phyloP scores from a whole-genome alignment of 2,888 invertebrate genomes.

The Pachydiplax longipennis region DNA sequence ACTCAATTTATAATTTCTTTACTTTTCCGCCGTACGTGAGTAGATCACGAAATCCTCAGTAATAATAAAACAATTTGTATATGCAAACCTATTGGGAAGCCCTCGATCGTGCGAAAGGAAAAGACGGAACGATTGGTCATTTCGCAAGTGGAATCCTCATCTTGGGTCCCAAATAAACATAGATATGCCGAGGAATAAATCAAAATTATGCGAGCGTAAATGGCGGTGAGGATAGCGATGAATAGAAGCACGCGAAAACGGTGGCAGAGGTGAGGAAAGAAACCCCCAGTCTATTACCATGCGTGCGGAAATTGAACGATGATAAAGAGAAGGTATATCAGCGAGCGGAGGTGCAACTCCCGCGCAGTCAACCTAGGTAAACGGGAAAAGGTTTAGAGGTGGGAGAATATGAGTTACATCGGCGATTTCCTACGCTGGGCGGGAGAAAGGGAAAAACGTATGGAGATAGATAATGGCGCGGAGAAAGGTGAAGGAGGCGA shows the following conservation, averaged over 20 bases:
- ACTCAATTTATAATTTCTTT: too few relatives aligned
- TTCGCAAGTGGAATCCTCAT: too few relatives aligned
- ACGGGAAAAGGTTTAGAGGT: not conserved
- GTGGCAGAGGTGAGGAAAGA: not conserved
- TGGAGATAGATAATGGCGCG: not conserved
- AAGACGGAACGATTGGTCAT: too few relatives aligned
- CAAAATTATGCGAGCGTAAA: too few relatives aligned
- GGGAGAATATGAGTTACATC: not conserved
- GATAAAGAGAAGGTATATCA: not conserved
- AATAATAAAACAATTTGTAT: too few relatives aligned
- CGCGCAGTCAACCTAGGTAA: not conserved
- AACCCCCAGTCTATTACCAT: not conserved
- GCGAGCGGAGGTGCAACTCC: not conserved
- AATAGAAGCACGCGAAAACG: not conserved
- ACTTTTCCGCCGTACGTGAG: too few relatives aligned
- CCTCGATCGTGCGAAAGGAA: too few relatives aligned
- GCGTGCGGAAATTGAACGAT: not conserved
- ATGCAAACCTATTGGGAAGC: too few relatives aligned
- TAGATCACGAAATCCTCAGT: too few relatives aligned
- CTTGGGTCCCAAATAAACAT: too few relatives aligned
- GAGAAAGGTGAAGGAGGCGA: not conserved
- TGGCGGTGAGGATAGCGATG: not conserved
- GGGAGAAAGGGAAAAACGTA: not conserved
- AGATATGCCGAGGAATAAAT: too few relatives aligned
- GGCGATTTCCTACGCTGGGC: not conserved